Base-by-base conservation (phyloP, 2,888 invertebrate genomes). In the Ephialtes manifestator region DNA sequence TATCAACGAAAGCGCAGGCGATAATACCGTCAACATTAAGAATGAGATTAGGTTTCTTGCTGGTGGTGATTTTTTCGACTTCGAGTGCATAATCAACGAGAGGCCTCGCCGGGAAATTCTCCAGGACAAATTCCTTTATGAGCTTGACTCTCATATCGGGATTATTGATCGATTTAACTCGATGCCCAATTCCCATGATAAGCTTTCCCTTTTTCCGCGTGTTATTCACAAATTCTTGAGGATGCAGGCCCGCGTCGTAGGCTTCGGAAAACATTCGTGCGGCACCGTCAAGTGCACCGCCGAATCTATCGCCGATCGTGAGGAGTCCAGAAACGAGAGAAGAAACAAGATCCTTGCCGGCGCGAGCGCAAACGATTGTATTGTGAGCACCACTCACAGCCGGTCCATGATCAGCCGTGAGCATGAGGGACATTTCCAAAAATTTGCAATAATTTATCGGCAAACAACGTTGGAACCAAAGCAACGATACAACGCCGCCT, bases 11-110 rank as follows among this genome's bases (percentile, higher is more conserved):
- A 18, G 98, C 97, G 58, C 98, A 98, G 0, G 99, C 99, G 90
- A 99, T 99, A 87, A 99, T 97, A 80, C 99, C 99, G 95, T 99
- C 99, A 24, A 99, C 99, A 94, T 99, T 99, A 85, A 99, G 96
- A 93, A 99, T 99, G 81, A 99, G 96, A 95, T 99, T 99, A n/a
- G 99, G 99, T 95, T 99, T 99, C 96, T 99, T 99, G 90, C 99
- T 97, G 2, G 99, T 99, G 24, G 99, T 99, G 92, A 99, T 98
- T 93, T 99, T 99, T 92, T 99, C 99, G 48, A 99, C 99, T 95
- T 99, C 99, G 13, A 99, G 95, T 0, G 99, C 99, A 94, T 99
- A 99, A 86, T 97, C 96, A 13, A 99, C 96, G n/a, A 99, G 95
- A 0, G 99, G 99, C 89, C 98, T 98, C 3, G 97, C 96, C 1